These are phyloP conservation scores for Colaptes auratus DNA, from an alignment of 2,113 vertebrate species.

Conservation along the genomic window DNA sequence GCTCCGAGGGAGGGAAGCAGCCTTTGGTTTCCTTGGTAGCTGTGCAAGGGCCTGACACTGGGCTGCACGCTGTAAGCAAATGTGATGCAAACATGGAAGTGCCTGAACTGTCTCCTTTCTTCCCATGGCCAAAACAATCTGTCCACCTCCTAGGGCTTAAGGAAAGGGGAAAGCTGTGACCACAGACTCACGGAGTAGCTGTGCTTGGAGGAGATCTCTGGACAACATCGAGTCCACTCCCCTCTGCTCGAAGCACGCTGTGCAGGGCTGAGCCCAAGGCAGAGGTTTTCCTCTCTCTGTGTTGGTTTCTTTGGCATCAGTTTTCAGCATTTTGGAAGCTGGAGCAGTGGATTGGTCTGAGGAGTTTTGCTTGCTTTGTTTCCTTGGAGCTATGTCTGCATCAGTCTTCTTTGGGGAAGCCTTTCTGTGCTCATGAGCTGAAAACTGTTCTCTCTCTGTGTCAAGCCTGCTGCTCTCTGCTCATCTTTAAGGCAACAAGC, in stretches of 20 bases:
- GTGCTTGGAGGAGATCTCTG: neutral
- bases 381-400: neutral
- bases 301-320: neutral
- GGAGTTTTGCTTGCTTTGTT: neutral
- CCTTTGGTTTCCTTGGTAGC: neutral
- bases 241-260: neutral
- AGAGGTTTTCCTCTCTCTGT: neutral
- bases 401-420: neutral
- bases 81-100: neutral
- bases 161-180: neutral
- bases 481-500: conserved; percentile 9
- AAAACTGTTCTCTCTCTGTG: neutral
- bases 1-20: neutral
- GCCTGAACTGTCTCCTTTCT: neutral
- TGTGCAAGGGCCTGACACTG: neutral
- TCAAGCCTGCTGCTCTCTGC: conserved; percentile 7
- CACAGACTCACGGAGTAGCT: neutral
- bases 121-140: neutral
- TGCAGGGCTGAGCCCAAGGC: neutral
- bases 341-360: neutral
- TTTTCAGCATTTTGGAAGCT: neutral
- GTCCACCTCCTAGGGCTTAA: neutral
- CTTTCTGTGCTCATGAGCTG: neutral
- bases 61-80: neutral
- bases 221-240: neutral